phyloP scores from a whole-genome alignment of 1,140 invertebrate genomes.

The Heliothis virescens region DNA sequence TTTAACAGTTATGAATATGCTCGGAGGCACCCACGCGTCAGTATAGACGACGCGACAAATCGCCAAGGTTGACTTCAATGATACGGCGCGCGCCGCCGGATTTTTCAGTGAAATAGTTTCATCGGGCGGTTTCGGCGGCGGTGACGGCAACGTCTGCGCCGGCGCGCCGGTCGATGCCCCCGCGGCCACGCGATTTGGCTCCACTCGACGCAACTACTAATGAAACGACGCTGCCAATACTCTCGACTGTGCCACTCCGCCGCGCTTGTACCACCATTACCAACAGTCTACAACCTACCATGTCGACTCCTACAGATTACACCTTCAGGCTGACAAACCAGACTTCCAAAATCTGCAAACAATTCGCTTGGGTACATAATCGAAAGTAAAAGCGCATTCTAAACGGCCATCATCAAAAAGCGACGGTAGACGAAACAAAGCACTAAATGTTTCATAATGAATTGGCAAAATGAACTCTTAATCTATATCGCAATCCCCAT shows the following conservation, averaged over 20 bases:
- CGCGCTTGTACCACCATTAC: constrained; percentile 27
- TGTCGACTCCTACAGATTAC: neutral
- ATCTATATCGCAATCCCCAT: constrained; percentile 60
- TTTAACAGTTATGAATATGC: constrained; percentile 75
- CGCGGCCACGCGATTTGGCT: constrained; percentile 76
- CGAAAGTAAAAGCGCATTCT: constrained; percentile 24
- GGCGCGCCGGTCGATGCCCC: constrained; percentile 76
- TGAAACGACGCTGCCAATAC: constrained; percentile 66
- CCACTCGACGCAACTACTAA: constrained; percentile 68
- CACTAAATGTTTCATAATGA: constrained; percentile 63
- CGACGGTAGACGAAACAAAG: constrained; percentile 42
- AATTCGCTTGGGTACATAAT: constrained; percentile 9
- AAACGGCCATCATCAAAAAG: constrained; percentile 20
- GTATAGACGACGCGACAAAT: constrained; percentile 80
- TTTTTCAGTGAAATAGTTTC: constrained; percentile 85
- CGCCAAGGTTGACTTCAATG: constrained; percentile 82
- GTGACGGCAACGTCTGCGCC: constrained; percentile 78
- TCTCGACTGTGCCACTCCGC: constrained; percentile 36
- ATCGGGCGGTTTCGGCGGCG: constrained; percentile 70
- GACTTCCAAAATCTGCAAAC: neutral
- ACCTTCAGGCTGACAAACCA: neutral
- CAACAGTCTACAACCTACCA: neutral
- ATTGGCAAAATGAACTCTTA: constrained; percentile 65
- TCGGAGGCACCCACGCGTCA: constrained; percentile 77
- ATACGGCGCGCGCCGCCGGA: constrained; percentile 76